Base-by-base conservation (phyloP, 2,113 vertebrate species). In the Eulacestoma nigropectus region DNA sequence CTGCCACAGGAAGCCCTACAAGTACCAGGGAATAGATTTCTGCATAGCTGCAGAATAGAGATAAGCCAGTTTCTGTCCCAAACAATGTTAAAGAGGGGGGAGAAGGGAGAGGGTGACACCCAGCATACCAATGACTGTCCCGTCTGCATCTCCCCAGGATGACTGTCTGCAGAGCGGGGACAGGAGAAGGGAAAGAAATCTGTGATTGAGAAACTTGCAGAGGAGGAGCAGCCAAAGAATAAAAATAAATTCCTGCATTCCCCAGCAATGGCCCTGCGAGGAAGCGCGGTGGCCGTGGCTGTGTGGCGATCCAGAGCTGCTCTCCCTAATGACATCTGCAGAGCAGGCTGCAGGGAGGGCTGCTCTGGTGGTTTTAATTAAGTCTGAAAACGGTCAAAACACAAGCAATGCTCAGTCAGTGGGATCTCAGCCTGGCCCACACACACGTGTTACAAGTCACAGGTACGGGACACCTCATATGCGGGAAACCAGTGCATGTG, bases 41-140 rank as follows among this genome's bases (percentile, higher is more conserved):
- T 86, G 64, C 67, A 16, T 29, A 46, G 80, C 93, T 95, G 96
- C 73, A 84, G 90, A 78, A 64, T 1, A 86, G 79, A 94, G 95
- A 97, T 97, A 96, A 96, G 92, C 63, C 75, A 27, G 14, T 44
- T 93, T 80, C 82, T 90, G 56, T 72, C 85, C 88, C 76, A 57
- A 89, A 89, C 76, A 81, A 93, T 63, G 79, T 60, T 68, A 56
- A 84, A 87, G 75, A 47, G 1, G 57, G 42, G 33, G 44, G 13
- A 78, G 59, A 41, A 76, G 32, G 85, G 64, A 69, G 47, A 53
- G 60, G 18, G 60, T 64, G 69, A 72, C 53, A 86, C 39, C 30
- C 77, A 78, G 84, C 4, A 11, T 30, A 60, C n/a, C 69, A 75
- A 68, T 56, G 15, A 4, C 22, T 67, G 60, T 56, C 73, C 78